Conservation (phyloP, 2,797 vertebrate genomes). For the Perodicticus potto region DNA sequence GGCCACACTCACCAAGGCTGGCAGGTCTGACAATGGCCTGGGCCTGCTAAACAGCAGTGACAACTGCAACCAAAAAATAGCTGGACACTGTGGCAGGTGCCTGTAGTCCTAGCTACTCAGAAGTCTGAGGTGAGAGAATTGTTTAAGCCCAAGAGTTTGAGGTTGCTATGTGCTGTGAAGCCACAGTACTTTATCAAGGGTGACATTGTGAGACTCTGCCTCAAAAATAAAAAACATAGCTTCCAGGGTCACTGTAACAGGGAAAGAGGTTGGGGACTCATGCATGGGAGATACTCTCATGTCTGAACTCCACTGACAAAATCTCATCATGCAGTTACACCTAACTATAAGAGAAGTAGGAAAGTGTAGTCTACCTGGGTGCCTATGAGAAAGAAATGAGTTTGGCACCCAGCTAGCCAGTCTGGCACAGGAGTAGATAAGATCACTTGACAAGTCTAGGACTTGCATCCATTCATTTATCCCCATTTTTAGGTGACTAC, state of each 20-base stretch:
- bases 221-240: no score
- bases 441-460: not conserved
- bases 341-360: not conserved
- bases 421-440: not conserved
- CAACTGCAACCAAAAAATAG: no score
- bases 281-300: not conserved
- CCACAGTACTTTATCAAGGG: no score
- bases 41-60: no score
- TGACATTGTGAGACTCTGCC: no score
- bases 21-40: no score
- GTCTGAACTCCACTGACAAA: not conserved
- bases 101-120: no score
- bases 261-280: not conserved
- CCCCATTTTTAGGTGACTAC: not conserved
- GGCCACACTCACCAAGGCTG: no score
- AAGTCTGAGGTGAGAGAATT: no score
- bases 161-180: no score
- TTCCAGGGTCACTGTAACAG: not conserved
- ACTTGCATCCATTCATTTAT: not conserved
- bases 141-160: no score
- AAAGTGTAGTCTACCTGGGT: not conserved
- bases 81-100: no score
- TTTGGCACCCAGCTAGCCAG: not conserved
- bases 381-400: not conserved
- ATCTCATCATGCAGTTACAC: not conserved